Evolutionary conservation across 2,888 invertebrate genomes (phyloP), one percentile per base, ranked within the genome.

Genomic region (Limenitis arthemis): DNA sequence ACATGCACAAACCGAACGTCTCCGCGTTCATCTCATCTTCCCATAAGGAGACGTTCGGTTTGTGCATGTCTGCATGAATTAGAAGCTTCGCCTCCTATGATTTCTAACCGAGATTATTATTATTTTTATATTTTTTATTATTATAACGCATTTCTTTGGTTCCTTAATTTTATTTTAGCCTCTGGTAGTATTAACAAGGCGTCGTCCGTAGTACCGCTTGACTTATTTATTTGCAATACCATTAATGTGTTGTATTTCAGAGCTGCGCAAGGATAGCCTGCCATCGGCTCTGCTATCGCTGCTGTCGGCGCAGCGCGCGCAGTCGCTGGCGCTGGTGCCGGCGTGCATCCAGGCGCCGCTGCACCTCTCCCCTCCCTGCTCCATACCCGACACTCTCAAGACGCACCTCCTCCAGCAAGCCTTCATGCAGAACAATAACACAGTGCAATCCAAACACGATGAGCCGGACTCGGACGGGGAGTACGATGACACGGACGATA

Each of bases 71-170:
- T 85, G 86, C 86, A 86, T 86, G 86, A 79, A 72, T 72, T 84
- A 84, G 83, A 81, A 83, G 86, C 86, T 85, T 86, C 80, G 85
- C 86, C 86, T 84, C 68, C 77, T 80, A 73, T 76, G 68, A 79
- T 82, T 79, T 80, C 84, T 85, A 86, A 85, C 85, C 69, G 81
- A 80, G 70, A 77, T 75, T 77, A 71, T 75, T 71, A 68, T 46
- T 46, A 37, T 38, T 20, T 31, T 46, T 37, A 67, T 66, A 62
- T 67, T 69, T 64, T 69, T 75, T 74, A 73, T 77, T 77, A 79
- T 76, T 75, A 76, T 85, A 85, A 86, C 86, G 86, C 86, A 86
- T 86, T 86, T 86, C 86, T 85, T 86, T 86, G 86, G 86, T 86
- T 85, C 86, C 86, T 86, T 85, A 81, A 84, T 84, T 79, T 80